Evolutionary conservation across 2,113 vertebrate genomes (phyloP), one percentile per base, ranked within the genome.

Genomic region (Climacteris rufus): DNA sequence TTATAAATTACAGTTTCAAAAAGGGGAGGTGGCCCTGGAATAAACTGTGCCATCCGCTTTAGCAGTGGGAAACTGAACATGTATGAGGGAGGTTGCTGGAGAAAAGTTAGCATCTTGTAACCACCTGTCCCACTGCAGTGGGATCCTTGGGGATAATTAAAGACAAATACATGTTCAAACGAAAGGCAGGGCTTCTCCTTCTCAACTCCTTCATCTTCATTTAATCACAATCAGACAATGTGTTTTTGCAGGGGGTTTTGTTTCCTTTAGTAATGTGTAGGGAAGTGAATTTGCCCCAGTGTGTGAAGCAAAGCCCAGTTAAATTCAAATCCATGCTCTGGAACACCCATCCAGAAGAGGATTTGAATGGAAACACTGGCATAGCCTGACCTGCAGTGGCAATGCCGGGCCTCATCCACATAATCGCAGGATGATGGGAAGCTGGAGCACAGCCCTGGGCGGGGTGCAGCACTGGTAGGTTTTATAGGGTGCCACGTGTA

Each of bases 401-500:
- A 77, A n/a, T 85, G 54, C 63, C 0, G 5, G 72, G 53, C 22
- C 68, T 80, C 25, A 14, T 60, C 47, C 53, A 35, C 14, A 50
- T 52, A 59, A 74, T 60, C 3, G 3, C 63, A 87, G 95, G 77
- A 84, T 15, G 56, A 65, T 19, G 76, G 63, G 69, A 81, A 85
- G 31, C 90, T 94, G 92, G 90, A 87, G 83, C 6, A 8, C 49
- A 75, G 89, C 70, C 85, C 63, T 64, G 87, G 96, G 94, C 19
- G 74, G 91, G 64, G 94, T 84, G 61, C 57, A 40, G 57, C 25
- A 30, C 18, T 30, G 60, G 49, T 19, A 88, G 64, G 27, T 91
- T 97, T 98, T 97, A 97, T 85, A 95, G 93, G 94, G 96, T 53
- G 85, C 83, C 89, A 96, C 24, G 42, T 86, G 72, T 89, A 87